Evolutionary conservation across 2,888 invertebrate species (phyloP).

Genomic region (Caenorhabditis imperialis): DNA sequence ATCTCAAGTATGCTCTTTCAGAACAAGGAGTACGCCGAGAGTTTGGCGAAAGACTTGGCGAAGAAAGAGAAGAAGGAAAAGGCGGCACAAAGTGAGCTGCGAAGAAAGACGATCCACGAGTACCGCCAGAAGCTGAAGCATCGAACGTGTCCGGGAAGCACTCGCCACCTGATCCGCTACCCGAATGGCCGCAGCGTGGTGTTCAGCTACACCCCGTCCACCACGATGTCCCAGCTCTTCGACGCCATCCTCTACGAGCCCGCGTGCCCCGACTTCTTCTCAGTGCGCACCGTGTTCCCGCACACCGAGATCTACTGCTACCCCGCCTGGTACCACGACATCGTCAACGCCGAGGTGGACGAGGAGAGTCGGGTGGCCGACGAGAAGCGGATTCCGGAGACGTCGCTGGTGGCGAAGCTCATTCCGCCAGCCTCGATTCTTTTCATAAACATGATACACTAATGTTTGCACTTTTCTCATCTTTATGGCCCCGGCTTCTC

Average conservation of each 20-base stretch:
- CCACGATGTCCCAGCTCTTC: slow-evolving; percentile 91
- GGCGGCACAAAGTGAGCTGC: slow-evolving; percentile 17
- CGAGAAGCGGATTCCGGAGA: neutral
- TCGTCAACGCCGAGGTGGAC: slow-evolving; percentile 27
- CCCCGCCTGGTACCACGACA: slow-evolving; percentile 67
- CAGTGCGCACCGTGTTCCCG: slow-evolving; percentile 65
- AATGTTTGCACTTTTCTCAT: slow-evolving; percentile 36
- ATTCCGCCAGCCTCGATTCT: slow-evolving; percentile 34
- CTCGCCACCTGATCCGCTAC: slow-evolving; percentile 91
- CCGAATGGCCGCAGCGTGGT: slow-evolving; percentile 91
- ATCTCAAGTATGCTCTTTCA: slow-evolving; percentile 9
- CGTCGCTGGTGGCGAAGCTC: neutral
- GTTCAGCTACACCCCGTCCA: slow-evolving; percentile 86
- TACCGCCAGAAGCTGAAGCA: slow-evolving; percentile 34
- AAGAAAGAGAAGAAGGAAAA: slow-evolving; percentile 49
- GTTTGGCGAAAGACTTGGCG: slow-evolving; percentile 59
- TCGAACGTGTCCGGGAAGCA: slow-evolving; percentile 80
- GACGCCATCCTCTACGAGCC: slow-evolving; percentile 96
- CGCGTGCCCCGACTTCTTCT: slow-evolving; percentile 86
- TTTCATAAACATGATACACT: slow-evolving; percentile 54
- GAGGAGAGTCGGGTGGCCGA: slow-evolving; percentile 5
- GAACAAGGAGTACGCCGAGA: slow-evolving; percentile 62
- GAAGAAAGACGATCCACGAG: slow-evolving; percentile 38
- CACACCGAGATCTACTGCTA: slow-evolving; percentile 62
- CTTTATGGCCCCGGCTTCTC: slow-evolving; percentile 19